These are phyloP conservation scores for Crocodylus rhombifer DNA, from an alignment of 2,797 vertebrate genomes.

Conservation along the genomic window DNA sequence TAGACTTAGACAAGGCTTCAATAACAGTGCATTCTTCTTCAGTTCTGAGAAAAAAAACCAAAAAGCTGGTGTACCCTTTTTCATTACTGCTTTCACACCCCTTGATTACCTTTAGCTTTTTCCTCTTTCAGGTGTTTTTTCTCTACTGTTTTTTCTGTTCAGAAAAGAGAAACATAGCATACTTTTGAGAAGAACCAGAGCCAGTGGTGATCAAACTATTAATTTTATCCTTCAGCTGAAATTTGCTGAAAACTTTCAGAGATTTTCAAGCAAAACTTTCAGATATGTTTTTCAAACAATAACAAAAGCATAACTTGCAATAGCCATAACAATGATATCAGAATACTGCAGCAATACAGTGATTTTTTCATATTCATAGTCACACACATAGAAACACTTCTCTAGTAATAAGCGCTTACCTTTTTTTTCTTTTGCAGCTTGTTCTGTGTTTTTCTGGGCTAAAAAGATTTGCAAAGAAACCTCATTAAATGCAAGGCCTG, in stretches of 20 bases:
- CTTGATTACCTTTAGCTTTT: slow-evolving; percentile 70
- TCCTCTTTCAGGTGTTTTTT: slow-evolving; percentile 63
- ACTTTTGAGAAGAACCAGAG: background rate
- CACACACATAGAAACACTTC: background rate
- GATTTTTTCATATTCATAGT: background rate
- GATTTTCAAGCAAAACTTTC: background rate
- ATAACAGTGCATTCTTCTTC: background rate
- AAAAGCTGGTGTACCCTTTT: background rate
- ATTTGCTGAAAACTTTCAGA: background rate
- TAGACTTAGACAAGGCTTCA: too few relatives aligned
- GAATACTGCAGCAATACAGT: background rate
- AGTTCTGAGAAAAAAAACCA: background rate
- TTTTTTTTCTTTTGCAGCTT: slow-evolving; percentile 73
- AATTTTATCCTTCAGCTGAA: background rate
- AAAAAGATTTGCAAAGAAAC: slow-evolving; percentile 26
- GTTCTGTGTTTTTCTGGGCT: slow-evolving; percentile 73
- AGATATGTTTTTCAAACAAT: background rate
- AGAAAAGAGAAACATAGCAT: background rate
- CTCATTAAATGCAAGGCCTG: background rate
- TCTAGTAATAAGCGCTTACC: slow-evolving; percentile 55
- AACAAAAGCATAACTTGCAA: background rate
- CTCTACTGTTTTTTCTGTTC: slow-evolving; percentile 54
- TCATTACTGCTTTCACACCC: background rate
- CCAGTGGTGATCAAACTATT: background rate
- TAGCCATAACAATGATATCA: background rate